phyloP scores from a whole-genome alignment of 2,797 vertebrate genomes.

The Brachyrhaphis roseni region DNA sequence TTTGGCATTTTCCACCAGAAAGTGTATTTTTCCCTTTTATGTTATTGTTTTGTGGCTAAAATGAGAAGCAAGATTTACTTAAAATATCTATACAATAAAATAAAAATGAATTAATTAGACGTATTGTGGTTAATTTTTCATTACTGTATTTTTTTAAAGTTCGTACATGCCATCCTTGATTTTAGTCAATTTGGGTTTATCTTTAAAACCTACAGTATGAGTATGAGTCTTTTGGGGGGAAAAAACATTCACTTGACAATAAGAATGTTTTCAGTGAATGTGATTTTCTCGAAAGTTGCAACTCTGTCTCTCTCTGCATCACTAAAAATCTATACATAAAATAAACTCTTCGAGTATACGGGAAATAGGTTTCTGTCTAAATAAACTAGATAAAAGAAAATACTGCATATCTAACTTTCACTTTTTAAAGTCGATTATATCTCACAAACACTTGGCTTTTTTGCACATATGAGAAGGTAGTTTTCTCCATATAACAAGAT shows the following conservation, averaged over 20 bases:
- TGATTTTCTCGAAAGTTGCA: background rate
- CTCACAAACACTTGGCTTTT: background rate
- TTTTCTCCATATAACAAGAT: background rate
- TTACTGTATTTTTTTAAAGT: too few relatives aligned
- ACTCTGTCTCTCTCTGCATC: background rate
- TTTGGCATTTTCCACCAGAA: background rate
- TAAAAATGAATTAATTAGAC: background rate
- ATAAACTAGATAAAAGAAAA: background rate
- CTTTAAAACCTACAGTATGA: background rate
- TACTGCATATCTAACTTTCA: background rate
- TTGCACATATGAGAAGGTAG: background rate
- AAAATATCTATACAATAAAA: background rate
- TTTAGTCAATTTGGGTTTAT: background rate
- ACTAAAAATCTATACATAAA: background rate
- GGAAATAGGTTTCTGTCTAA: background rate
- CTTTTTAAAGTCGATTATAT: background rate
- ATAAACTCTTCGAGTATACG: background rate
- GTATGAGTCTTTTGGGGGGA: background rate
- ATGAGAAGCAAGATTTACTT: background rate
- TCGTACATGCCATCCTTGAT: background rate
- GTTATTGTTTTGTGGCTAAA: background rate
- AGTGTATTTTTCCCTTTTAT: background rate
- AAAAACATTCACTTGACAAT: background rate
- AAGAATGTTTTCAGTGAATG: background rate
- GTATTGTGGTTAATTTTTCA: background rate